Evolutionary conservation across 2,888 invertebrate genomes (phyloP).

Genomic region (Ennomos fuscantarius): DNA sequence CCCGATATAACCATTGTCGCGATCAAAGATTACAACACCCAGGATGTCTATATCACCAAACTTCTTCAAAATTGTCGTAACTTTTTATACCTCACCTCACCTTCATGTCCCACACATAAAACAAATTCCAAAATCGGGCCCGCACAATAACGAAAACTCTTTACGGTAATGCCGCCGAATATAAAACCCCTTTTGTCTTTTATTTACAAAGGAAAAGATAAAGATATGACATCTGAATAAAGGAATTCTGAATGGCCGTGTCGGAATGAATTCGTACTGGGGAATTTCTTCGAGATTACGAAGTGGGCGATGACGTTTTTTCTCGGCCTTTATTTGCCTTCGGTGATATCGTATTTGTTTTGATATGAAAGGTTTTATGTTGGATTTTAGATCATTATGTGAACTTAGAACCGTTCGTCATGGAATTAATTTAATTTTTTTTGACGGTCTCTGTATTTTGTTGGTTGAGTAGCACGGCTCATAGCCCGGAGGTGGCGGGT

Average conservation of each 20-base stretch:
- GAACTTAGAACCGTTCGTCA: too few species aligned
- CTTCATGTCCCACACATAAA: conserved; percentile 29
- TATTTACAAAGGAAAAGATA: conserved; percentile 58
- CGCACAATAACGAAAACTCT: conserved; percentile 34
- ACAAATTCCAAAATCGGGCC: conserved; percentile 36
- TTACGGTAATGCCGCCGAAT: conserved; percentile 34
- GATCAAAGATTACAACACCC: conserved; percentile 2
- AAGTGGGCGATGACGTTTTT: conserved; percentile 19
- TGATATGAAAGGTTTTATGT: background rate
- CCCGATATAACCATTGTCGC: conserved; percentile 1
- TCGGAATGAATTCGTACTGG: conserved; percentile 43
- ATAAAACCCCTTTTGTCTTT: conserved; percentile 55
- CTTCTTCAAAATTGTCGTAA: background rate
- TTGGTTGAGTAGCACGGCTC: too few species aligned
- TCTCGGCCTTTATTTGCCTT: conserved; percentile 13
- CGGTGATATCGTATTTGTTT: conserved; percentile 12
- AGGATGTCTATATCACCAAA: conserved; percentile 4
- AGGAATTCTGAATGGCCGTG: conserved; percentile 44
- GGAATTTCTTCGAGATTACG: conserved; percentile 34
- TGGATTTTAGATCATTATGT: background rate
- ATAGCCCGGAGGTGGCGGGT: too few species aligned
- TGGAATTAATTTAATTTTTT: too few species aligned
- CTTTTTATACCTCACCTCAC: conserved; percentile 5
- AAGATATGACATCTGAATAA: conserved; percentile 59
- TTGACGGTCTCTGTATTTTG: too few species aligned